Evolutionary conservation across 2,888 invertebrate species (phyloP).

Genomic region (Strigamia maritima): DNA sequence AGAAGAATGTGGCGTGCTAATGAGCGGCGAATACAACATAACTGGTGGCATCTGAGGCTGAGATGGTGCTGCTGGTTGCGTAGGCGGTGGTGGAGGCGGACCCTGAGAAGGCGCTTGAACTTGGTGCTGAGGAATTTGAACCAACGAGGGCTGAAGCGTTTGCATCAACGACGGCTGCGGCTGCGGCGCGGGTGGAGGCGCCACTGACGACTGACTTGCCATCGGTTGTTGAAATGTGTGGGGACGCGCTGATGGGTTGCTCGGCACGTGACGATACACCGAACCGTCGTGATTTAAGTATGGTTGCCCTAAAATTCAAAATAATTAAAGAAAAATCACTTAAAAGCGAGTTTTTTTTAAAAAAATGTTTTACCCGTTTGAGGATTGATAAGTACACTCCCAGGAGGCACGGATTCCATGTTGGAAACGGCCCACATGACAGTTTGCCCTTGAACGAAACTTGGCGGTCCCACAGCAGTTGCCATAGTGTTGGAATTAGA

Average conservation of each 20-base stretch:
- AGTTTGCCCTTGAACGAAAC: conserved; percentile 41
- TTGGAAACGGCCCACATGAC: conserved; percentile 86
- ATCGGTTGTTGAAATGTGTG: conserved; percentile 39
- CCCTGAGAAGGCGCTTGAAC: conserved; percentile 44
- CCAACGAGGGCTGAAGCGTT: background rate
- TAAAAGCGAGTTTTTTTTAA: background rate
- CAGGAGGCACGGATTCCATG: conserved; percentile 77
- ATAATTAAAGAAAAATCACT: background rate
- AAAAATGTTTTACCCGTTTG: conserved; percentile 53
- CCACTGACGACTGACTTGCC: conserved; percentile 35
- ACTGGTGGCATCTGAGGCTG: conserved; percentile 36
- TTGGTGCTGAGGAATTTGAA: conserved; percentile 38
- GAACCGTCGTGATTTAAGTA: conserved; percentile 72
- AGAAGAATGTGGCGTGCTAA: conserved; percentile 16
- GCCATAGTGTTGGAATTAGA: background rate
- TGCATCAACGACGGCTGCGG: conserved; percentile 14
- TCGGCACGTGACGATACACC: conserved; percentile 72
- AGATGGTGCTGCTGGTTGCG: conserved; percentile 7
- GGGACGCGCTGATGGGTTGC: conserved; percentile 31
- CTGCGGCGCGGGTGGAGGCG: background rate
- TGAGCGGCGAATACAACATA: conserved; percentile 34
- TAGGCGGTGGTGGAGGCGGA: conserved; percentile 44
- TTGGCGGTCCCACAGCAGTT: conserved; percentile 27
- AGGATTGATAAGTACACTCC: conserved; percentile 85
- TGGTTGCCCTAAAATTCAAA: conserved; percentile 59